Evolutionary conservation across 1,140 invertebrate species (phyloP), one percentile per base, ranked within the genome.

Genomic region (Brachionus angularis): DNA sequence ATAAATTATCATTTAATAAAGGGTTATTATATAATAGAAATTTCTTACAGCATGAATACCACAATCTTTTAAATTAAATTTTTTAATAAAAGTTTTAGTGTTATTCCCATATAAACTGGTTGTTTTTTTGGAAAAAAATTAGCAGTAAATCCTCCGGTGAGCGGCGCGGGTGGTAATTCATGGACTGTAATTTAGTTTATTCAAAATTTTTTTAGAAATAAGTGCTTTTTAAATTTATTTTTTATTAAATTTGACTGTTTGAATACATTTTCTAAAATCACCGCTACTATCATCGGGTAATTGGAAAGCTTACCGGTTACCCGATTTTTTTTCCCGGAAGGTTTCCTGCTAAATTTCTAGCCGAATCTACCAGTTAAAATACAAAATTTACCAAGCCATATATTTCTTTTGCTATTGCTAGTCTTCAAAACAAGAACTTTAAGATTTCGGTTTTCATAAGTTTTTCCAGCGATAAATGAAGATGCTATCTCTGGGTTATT

Each of bases 1-100:
- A 42, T 42, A 42, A 10, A 42, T 10, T 10, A 42, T 16, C 10
- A 16, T 42, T 16, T 10, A 42, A 16, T 42, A 16, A 42, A 10
- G 39, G 10, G 39, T 42, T 10, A 42, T 10, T 16, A 42, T 10
- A 42, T 10, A 42, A 42, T 10, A 16, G 39, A 10, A 16, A 16
- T 42, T 10, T 10, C 10, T 42, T 42, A 42, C 39, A n/a, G 67
- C 67, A 16, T 70, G 67, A 42, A 70, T 70, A 42, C 67, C 67
- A 53, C 67, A 70, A 23, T 50, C 47, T 42, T 10, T 16, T 16
- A 42, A 16, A 42, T 16, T 10, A 42, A 16, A 10, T 10, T 42
- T 42, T 10, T 10, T 10, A 42, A 10, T 42, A 42, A 42, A 42
- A 10, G 39, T 10, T 10, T 42, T 42, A 42, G 39, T 10, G 39